Percentiles rank a stretch among this genome's conserved stretches.
These are phyloP conservation scores for Ceyx margarethae DNA, from an alignment of 2,113 vertebrate genomes.

Conservation along the genomic window DNA sequence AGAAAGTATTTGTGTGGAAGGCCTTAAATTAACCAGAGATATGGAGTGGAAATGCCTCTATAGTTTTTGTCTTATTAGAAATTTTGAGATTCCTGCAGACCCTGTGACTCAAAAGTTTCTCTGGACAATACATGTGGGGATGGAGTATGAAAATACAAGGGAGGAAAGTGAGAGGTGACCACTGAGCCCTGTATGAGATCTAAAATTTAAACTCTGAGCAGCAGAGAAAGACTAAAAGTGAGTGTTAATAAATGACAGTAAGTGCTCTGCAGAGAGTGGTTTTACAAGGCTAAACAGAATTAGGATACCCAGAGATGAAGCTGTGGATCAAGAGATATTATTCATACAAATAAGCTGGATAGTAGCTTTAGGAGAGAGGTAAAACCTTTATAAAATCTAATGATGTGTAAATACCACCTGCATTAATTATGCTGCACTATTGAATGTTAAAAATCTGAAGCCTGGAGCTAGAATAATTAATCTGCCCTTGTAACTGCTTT, in stretches of 20 bases:
- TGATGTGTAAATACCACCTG: conserved; percentile 69
- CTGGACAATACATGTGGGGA: not conserved
- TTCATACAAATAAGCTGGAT: conserved; percentile 19
- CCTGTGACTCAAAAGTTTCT: not conserved
- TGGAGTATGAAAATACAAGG: not conserved
- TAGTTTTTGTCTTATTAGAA: not conserved
- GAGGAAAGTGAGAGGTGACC: not conserved
- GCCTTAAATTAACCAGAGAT: not conserved
- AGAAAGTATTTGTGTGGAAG: not conserved
- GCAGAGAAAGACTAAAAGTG: not conserved
- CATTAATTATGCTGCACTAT: conserved; percentile 59
- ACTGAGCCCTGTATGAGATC: not conserved
- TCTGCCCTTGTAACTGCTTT: conserved; percentile 60
- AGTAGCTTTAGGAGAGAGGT: conserved; percentile 45
- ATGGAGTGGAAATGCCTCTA: not conserved
- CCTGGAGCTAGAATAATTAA: conserved; percentile 51
- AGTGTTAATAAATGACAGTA: not conserved
- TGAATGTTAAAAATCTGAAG: conserved; percentile 57
- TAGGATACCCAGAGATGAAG: not conserved
- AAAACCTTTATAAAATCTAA: conserved; percentile 67
- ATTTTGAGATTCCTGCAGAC: not conserved
- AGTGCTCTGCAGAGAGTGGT: not conserved
- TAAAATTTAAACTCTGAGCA: not conserved
- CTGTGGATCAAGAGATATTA: not conserved
- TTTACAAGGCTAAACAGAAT: conserved; percentile 25